Percentiles rank a stretch among this genome's conserved stretches.
Evolutionary conservation across 2,888 invertebrate species (phyloP).

Genomic region (Cotesia congregata): DNA sequence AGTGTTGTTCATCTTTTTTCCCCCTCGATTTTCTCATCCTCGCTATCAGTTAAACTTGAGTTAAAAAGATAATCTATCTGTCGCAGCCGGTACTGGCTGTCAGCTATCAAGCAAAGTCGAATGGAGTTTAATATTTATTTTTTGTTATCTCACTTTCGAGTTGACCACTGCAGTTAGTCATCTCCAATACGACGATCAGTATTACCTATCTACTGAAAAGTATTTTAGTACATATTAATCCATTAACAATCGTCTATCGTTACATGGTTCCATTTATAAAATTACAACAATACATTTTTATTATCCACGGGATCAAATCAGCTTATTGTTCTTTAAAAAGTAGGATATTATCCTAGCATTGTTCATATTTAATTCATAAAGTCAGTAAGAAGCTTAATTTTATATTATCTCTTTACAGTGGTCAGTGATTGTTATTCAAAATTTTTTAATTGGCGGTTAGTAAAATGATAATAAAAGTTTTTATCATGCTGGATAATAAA

Average conservation of each 20-base stretch:
- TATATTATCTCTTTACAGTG: too few species aligned
- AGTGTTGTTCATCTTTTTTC: neutral
- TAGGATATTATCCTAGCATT: too few species aligned
- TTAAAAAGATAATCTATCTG: slow-evolving; percentile 24
- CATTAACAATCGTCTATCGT: neutral
- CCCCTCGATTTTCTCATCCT: neutral
- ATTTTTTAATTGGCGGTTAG: neutral
- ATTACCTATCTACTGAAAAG: neutral
- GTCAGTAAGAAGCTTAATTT: too few species aligned
- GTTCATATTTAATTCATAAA: too few species aligned
- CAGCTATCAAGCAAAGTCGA: slow-evolving; percentile 20
- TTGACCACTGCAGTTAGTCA: slow-evolving; percentile 21
- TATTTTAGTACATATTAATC: neutral
- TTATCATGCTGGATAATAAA: neutral
- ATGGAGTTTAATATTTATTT: slow-evolving; percentile 14
- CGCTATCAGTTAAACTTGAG: slow-evolving; percentile 5
- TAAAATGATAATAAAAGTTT: neutral
- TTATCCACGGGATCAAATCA: too few species aligned
- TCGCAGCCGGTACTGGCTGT: neutral
- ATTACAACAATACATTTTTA: neutral
- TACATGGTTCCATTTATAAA: neutral
- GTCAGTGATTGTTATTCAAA: too few species aligned
- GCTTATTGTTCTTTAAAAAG: too few species aligned
- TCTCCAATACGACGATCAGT: neutral
- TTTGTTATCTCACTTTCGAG: neutral